Evolutionary conservation across 2,113 vertebrate genomes (phyloP), one percentile per base, ranked within the genome.

Genomic region (Lanius collurio): DNA sequence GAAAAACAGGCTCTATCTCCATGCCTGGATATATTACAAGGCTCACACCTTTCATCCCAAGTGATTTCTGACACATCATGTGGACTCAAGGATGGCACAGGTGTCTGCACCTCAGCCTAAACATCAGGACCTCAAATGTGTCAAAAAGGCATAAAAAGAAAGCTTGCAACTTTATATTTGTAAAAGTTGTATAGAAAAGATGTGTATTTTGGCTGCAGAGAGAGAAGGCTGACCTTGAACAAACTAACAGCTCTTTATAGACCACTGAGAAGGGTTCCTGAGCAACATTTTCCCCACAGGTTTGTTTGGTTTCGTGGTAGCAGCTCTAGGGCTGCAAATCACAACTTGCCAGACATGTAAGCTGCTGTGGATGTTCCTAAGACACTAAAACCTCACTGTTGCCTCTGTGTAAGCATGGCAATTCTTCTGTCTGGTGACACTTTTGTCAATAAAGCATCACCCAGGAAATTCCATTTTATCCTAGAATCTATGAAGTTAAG

Each of bases 391-490:
- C 6, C 33, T 83, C 71, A 5, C 46, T 42, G 23, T 13, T 74
- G 27, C 52, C 83, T 75, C 60, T 22, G 0, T 33, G 22, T 8
- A 63, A 91, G 64, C 8, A 44, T 1, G 2, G 68, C 30, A 47
- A 35, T 84, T 39, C 68, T 50, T 96, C 64, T 93, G 60, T 6
- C 89, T 84, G 56, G 39, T 12, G 81, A 82, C 84, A 84, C 56
- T 93, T 92, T 30, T 59, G 87, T 91, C 92, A 83, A 89, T 89
- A 95, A 46, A 81, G 47, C 60, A 84, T 81, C 81, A 70, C 60
- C 11, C 30, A 78, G 27, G 68, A 91, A 93, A 96, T 50, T 42
- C 73, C 35, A 91, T 74, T 95, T 87, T 49, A 93, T 89, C 56
- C 60, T 35, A 39, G 30, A 78, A 52, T 67, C 60, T 35, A 52